phyloP scores from a whole-genome alignment of 2,113 vertebrate genomes.

The Poicephalus gulielmi region DNA sequence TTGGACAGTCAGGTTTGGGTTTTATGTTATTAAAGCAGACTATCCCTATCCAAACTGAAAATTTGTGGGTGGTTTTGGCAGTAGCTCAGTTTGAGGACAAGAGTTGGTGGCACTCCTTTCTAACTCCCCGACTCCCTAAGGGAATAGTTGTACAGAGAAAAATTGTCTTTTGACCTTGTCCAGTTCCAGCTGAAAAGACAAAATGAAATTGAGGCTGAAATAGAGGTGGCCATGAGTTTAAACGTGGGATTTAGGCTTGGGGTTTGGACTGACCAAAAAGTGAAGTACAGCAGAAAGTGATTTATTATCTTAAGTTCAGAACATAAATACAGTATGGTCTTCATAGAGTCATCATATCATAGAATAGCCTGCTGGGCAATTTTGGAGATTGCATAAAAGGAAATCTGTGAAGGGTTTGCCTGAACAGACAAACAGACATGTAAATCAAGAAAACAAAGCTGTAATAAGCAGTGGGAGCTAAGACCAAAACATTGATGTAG shows the following conservation, averaged over 20 bases:
- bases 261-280: neutral
- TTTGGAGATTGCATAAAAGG: neutral
- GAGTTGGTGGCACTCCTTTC: neutral
- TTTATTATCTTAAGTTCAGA: neutral
- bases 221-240: neutral
- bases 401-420: neutral
- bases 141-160: neutral
- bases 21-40: neutral
- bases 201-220: neutral
- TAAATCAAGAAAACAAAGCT: conserved; percentile 15
- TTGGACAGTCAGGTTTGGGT: neutral
- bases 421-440: neutral
- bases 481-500: neutral
- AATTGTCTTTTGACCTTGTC: neutral
- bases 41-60: neutral
- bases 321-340: neutral
- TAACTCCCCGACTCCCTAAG: neutral
- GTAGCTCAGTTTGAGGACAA: neutral
- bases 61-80: accelerated
- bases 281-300: neutral
- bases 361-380: neutral
- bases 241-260: neutral
- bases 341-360: neutral
- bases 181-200: neutral
- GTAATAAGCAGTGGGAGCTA: neutral